Conservation (phyloP, 2,888 invertebrate species). For the Agrotis ipsilon region DNA sequence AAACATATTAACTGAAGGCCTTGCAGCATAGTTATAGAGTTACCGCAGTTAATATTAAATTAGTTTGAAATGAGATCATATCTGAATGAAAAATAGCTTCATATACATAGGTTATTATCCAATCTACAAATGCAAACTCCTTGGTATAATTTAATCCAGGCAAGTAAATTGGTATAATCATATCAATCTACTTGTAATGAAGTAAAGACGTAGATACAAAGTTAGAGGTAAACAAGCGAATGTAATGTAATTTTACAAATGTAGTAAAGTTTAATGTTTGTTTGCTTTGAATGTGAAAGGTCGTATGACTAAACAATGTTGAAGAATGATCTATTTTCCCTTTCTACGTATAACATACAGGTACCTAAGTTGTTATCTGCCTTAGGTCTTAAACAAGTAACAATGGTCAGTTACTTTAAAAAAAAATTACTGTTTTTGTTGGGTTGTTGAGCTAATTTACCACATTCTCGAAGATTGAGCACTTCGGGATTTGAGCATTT, state of each 20-base stretch:
- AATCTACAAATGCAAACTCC: conserved; percentile 44
- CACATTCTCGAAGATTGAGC: too few relatives aligned
- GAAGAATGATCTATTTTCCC: neutral
- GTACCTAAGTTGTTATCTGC: too few relatives aligned
- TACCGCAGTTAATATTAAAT: conserved; percentile 48
- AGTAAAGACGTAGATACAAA: conserved; percentile 25
- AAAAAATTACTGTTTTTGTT: too few relatives aligned
- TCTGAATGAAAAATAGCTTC: conserved; percentile 60
- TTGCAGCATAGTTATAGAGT: conserved; percentile 16
- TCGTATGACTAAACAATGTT: neutral
- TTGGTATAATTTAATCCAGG: conserved; percentile 44
- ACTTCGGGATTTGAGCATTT: too few relatives aligned
- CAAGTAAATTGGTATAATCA: conserved; percentile 59
- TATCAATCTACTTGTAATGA: conserved; percentile 50
- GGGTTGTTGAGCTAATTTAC: too few relatives aligned
- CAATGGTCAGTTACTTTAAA: too few relatives aligned
- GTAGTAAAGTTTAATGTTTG: conserved; percentile 2
- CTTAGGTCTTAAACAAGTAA: too few relatives aligned
- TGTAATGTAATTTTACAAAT: conserved; percentile 28
- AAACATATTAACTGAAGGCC: conserved; percentile 14
- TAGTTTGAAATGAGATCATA: conserved; percentile 53
- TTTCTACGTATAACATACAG: too few relatives aligned
- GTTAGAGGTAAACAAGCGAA: conserved; percentile 53
- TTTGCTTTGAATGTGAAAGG: neutral
- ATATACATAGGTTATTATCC: conserved; percentile 50